Base-by-base conservation (phyloP, 2,888 invertebrate genomes). In the Lasioglossum vierecki region DNA sequence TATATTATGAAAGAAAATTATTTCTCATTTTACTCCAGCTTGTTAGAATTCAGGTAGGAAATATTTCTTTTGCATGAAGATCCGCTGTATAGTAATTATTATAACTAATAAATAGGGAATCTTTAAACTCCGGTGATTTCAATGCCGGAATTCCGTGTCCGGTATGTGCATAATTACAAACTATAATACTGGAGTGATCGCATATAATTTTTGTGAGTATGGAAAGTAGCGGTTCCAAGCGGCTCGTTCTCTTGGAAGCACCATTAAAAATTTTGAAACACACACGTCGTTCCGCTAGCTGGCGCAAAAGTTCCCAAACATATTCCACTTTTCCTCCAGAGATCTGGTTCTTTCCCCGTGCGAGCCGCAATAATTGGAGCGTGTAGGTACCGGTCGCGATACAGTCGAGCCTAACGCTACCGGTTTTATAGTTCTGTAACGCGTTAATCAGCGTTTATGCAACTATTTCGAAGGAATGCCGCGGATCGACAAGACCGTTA, bases 401-500 rank as follows among this genome's bases (percentile, higher is more conserved):
- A 66, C 78, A 41, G 77, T 53, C 80, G 53, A 49, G 35, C 63
- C 44, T 49, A 41, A 41, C 46, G 72, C 76, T 76, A 80, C 86
- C 85, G 85, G 85, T 88, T 88, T 78, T 74, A n/a, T 73, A 53
- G 39, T 49, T 73, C 70, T 79, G 81, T 79, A 85, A 53, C 70
- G 63, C 73, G 73, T 22, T 85, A 85, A 88, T 88, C 68, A 80
- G 11, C 49, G 79, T 90, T 88, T 90, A 88, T 82, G 82, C 88
- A 88, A 90, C 76, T 66, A 85, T 79, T 83, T 79, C 49, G 60
- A 49, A 11, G 85, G 87, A 87, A 87, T 82, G 81, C 49, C 26
- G 66, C 35, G 46, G 44, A 86, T 84, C 46, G 68, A 18, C 75
- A 44, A 74, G 71, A 79, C 80, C 72, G 84, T 84, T 84, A 71